Evolutionary conservation across 1,140 invertebrate species (phyloP), one percentile per base, ranked within the genome.

Genomic region (Megalonaias nervosa): DNA sequence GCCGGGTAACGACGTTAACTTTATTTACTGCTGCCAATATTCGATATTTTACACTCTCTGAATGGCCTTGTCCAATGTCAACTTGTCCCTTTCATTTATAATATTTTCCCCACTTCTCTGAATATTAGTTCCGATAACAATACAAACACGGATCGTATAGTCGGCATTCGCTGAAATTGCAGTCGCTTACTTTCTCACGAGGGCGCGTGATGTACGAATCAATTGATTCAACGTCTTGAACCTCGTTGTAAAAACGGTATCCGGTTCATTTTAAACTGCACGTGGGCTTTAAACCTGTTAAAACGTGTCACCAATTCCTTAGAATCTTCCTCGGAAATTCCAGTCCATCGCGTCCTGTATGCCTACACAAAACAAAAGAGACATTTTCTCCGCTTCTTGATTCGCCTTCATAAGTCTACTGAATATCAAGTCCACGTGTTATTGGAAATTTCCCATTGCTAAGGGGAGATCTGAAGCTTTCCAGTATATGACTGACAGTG

Each of bases 31-130:
- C 31, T 57, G 72, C 14, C 38, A 74, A 67, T 67, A 74, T 56
- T 74, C 64, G 59, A 57, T 31, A 26, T 67, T 74, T 67, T 74
- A 64, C 11, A 56, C 72, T 57, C 31, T 74, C 58, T 74, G 72
- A 61, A 71, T 26, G 9, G 70, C 59, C 62, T 62, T 71, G 70
- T 71, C 58, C 60, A 71, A 21, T 16, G 70, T 71, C 12, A 71
- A 21, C 15, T 71, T 16, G 5, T 21, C n/a, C 38, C 70, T 60
- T 26, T 57, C 59, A 26, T 70, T 56, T 11, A 70, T 70, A 19
- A 70, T 17, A 19, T 55, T 70, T 70, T 70, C 69, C 6, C 69
- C 57, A 11, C 23, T 61, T 23, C 23, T 66, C 11, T 56, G 5
- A 9, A 57, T 57, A 48, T 70, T 70, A 5, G 68, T 70, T 13